Base-by-base conservation (phyloP, 2,797 vertebrate genomes). In the Sebastes minor region DNA sequence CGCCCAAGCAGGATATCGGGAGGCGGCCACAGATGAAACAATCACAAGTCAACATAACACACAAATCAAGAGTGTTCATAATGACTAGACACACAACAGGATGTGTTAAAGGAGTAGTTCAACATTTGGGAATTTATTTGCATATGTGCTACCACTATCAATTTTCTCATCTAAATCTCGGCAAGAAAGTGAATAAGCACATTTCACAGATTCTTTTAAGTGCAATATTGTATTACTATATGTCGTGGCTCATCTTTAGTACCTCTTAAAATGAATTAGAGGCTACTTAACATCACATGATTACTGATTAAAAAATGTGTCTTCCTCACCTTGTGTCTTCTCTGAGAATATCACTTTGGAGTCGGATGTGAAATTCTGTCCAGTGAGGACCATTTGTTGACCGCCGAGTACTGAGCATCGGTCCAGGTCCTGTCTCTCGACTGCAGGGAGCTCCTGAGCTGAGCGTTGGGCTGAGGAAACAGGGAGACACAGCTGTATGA, bases 271-370 rank as follows among this genome's bases (percentile, higher is more conserved):
- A 11, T 4, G 3, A 18, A 46, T 33, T 23, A 25, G 18, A 64
- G 12, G 3, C 16, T 1, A 12, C 14, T 11, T 10, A 52, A 71
- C n/a, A 35, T 46, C 9, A 5, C 9, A n/a, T 20, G 25, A 60
- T 56, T 35, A 61, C 8, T 12, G 2, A 20, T 32, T 16, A 4
- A 52, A n/a, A 52, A 52, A 52, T 52, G 20, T 52, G 20, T 52
- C 18, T 8, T 33, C 42, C 96, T 95, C 86, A 99, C 98, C 96
- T 95, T 97, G 95, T 13, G 96, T 97, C 93, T 98, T 99, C 93
- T 99, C 98, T 6, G 96, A 97, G 86, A 99, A 99, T 71, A 99
- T 92, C 67, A 99, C 98, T 88, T 97, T 98, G 87, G 98, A 99
- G 89, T 99, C 97, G 0, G 97, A 95, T 0, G 97, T 98, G 90